phyloP scores from a whole-genome alignment of 2,888 invertebrate genomes.

The Pterostichus madidus region DNA sequence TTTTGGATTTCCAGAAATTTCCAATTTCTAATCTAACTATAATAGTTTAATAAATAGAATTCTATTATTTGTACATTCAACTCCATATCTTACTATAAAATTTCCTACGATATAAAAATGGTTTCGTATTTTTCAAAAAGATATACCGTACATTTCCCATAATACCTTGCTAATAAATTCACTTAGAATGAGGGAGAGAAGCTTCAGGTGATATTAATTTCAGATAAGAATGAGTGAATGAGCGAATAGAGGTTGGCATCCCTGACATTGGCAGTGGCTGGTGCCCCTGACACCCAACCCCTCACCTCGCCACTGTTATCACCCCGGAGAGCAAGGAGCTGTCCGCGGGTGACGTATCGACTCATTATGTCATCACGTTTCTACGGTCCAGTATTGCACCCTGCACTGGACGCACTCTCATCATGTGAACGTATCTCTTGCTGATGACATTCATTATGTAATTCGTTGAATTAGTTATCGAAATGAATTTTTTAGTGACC shows the following conservation, averaged over 20 bases:
- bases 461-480: neutral
- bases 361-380: conserved; percentile 54
- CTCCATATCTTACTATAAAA: too few relatives aligned
- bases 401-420: neutral
- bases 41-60: too few relatives aligned
- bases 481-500: too few relatives aligned
- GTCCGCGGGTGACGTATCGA: conserved; percentile 50
- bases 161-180: too few relatives aligned
- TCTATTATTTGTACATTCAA: too few relatives aligned
- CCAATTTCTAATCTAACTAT: too few relatives aligned
- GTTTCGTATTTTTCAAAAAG: too few relatives aligned
- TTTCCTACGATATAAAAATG: too few relatives aligned
- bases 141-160: too few relatives aligned
- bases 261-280: conserved; percentile 26
- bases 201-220: conserved; percentile 41
- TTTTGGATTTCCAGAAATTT: too few relatives aligned
- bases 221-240: conserved; percentile 45
- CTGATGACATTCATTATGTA: neutral
- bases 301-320: conserved; percentile 10
- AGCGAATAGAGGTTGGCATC: conserved; percentile 29
- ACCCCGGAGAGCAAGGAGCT: conserved; percentile 25
- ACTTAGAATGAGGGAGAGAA: neutral
- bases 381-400: too few relatives aligned
- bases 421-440: neutral
- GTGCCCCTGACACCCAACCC: neutral